Conservation (phyloP, 2,888 invertebrate genomes). For the Lissocephala sabroskyi region DNA sequence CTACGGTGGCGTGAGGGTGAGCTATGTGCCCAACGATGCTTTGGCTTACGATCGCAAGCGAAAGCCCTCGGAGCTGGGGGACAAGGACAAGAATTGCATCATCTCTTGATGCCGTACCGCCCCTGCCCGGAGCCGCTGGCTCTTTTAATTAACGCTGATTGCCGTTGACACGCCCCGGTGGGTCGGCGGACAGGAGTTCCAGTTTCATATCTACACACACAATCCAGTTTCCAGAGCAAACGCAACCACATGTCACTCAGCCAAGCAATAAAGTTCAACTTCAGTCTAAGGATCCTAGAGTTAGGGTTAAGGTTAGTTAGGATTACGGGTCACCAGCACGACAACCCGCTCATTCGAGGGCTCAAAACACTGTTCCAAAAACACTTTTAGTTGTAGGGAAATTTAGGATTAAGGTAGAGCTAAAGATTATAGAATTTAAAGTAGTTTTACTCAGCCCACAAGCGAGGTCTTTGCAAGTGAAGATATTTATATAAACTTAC, state of each 20-base stretch:
- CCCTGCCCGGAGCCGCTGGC: slow-evolving; percentile 22
- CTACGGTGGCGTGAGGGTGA: slow-evolving; percentile 90
- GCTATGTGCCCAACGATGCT: slow-evolving; percentile 94
- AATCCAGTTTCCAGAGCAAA: slow-evolving; percentile 3
- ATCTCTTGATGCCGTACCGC: slow-evolving; percentile 80
- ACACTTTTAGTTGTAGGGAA: too few relatives aligned
- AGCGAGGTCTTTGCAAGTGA: too few relatives aligned
- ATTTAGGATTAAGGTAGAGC: too few relatives aligned
- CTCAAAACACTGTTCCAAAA: slow-evolving; percentile 46
- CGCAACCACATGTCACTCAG: slow-evolving; percentile 31
- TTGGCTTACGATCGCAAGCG: slow-evolving; percentile 85
- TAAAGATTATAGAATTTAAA: too few relatives aligned
- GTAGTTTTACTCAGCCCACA: too few relatives aligned
- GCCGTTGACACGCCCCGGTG: too few relatives aligned
- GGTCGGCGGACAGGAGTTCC: too few relatives aligned
- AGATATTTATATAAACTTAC: too few relatives aligned
- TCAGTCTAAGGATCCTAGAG: slow-evolving; percentile 43
- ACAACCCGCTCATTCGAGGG: background rate
- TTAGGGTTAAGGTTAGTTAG: slow-evolving; percentile 4
- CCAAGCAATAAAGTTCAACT: slow-evolving; percentile 63
- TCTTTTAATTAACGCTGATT: slow-evolving; percentile 49
- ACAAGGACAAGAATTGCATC: slow-evolving; percentile 86
- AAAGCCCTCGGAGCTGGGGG: slow-evolving; percentile 73
- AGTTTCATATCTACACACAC: too few relatives aligned
- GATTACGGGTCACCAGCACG: too few relatives aligned